Evolutionary conservation across 2,888 invertebrate genomes (phyloP), one percentile per base, ranked within the genome.

Genomic region (Nomada hirtipes): DNA sequence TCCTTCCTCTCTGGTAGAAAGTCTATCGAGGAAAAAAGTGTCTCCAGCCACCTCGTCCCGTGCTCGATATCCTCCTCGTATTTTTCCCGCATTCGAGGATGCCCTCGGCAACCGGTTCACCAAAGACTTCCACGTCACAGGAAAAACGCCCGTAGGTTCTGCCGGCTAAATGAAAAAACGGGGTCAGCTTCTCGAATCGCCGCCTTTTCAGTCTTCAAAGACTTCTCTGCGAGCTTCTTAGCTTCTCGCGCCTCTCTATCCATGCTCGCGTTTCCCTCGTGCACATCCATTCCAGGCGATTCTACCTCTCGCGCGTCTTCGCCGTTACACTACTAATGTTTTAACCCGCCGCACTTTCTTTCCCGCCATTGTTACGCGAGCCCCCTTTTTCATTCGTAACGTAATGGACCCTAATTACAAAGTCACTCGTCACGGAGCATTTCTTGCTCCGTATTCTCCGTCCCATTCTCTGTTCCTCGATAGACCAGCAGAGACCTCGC

Each of bases 281-380:
- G 60, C 67, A 63, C 70, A 52, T 59, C 71, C 68, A 61, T 78
- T 83, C 11, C 63, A 13, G 59, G 65, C 47, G 55, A 77, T 60
- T 29, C 57, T 29, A 52, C 61, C 82, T 77, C 79, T 79, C 69
- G 52, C 59, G 52, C 65, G 65, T 50, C 52, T 50, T 10, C 67
- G 18, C 13, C 29, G 67, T 10, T 47, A 36, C 82, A 79, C 79
- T 73, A 79, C 84, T 84, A 84, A 73, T 84, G 67, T 73, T 65
- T 47, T 13, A 47, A 13, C 47, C 13, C 13, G 47, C 47, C 13
- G 47, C 47, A 13, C 47, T 13, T 47, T 47, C 15, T 15, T 13
- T 47, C 47, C 47, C 47, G 13, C 36, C 36, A 36, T 36, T 36
- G 36, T 36, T 36, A 36, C 15, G 47, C 47, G 13, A 47, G 15